Percentiles rank a stretch among this genome's conserved stretches.
Evolutionary conservation across 2,888 invertebrate species (phyloP).

Genomic region (Tinea trinotella): DNA sequence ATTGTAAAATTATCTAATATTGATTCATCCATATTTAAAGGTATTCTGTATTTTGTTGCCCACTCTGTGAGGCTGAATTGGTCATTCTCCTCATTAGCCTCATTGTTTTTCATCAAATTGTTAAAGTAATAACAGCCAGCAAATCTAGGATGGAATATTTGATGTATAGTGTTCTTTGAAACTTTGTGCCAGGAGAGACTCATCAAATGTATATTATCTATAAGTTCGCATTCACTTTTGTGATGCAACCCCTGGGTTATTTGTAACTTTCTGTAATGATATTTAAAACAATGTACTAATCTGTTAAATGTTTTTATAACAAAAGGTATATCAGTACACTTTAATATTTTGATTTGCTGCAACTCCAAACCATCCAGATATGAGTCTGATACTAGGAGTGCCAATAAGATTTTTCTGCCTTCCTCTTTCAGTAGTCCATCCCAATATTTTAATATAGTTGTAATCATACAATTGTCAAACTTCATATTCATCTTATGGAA

Average conservation of each 20-base stretch:
- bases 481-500: conserved; percentile 28
- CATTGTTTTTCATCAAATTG: background rate
- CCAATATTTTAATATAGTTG: conserved; percentile 32
- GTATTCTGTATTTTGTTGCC: conserved; percentile 31
- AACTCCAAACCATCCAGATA: conserved; percentile 26
- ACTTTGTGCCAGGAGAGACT: conserved; percentile 35
- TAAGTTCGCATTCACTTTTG: conserved; percentile 24
- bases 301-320: conserved; percentile 28
- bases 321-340: conserved; percentile 26
- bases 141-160: conserved; percentile 28
- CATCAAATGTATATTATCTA: conserved; percentile 32
- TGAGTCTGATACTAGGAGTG: conserved; percentile 29
- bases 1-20: conserved; percentile 31
- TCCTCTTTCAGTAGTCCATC: conserved; percentile 28
- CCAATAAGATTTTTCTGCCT: conserved; percentile 27
- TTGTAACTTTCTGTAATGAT: conserved; percentile 35
- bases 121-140: conserved; percentile 27
- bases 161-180: conserved; percentile 29
- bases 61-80: conserved; percentile 32
- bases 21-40: conserved; percentile 26
- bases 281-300: conserved; percentile 33
- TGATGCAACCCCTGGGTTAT: conserved; percentile 29
- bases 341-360: conserved; percentile 30
- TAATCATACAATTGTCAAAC: conserved; percentile 28
- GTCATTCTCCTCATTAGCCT: conserved; percentile 26